Conservation (phyloP, 1,140 invertebrate genomes). For the Tribolium castaneum region DNA sequence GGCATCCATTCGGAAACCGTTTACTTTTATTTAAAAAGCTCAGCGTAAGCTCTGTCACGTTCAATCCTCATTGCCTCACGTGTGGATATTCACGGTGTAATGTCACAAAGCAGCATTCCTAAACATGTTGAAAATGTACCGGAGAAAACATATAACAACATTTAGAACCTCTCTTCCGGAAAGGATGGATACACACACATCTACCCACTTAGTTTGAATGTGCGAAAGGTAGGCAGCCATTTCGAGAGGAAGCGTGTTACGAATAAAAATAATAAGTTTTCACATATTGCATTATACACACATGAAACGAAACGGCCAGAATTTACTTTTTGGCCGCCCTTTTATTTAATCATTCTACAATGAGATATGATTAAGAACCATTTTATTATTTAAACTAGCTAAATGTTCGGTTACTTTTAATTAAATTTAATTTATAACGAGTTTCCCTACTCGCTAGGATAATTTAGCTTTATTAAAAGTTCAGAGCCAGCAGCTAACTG, state of each 20-base stretch:
- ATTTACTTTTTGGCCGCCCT: not conserved
- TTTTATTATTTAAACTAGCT: constrained; percentile 34
- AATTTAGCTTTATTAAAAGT: constrained; percentile 52
- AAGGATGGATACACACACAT: constrained; percentile 26
- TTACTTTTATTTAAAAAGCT: constrained; percentile 31
- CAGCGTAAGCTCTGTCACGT: constrained; percentile 26
- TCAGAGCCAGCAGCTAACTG: constrained; percentile 20
- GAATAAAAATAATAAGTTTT: constrained; percentile 28
- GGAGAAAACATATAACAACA: constrained; percentile 42
- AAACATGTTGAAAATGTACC: constrained; percentile 41
- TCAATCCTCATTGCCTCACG: constrained; percentile 40
- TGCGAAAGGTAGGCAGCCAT: constrained; percentile 25
- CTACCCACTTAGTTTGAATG: constrained; percentile 11
- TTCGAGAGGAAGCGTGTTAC: constrained; percentile 9
- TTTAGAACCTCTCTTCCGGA: constrained; percentile 28
- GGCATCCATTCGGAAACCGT: constrained; percentile 4
- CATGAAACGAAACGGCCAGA: not conserved
- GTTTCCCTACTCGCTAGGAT: constrained; percentile 40
- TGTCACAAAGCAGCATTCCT: constrained; percentile 38
- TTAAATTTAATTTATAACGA: constrained; percentile 51
- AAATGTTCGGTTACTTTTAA: constrained; percentile 46
- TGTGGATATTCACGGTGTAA: constrained; percentile 35
- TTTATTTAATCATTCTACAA: constrained; percentile 2
- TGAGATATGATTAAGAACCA: constrained; percentile 1
- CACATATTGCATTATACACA: not conserved